These are phyloP conservation scores for Lordiphosa clarofinis DNA, from an alignment of 1,140 invertebrate species.

Conservation along the genomic window DNA sequence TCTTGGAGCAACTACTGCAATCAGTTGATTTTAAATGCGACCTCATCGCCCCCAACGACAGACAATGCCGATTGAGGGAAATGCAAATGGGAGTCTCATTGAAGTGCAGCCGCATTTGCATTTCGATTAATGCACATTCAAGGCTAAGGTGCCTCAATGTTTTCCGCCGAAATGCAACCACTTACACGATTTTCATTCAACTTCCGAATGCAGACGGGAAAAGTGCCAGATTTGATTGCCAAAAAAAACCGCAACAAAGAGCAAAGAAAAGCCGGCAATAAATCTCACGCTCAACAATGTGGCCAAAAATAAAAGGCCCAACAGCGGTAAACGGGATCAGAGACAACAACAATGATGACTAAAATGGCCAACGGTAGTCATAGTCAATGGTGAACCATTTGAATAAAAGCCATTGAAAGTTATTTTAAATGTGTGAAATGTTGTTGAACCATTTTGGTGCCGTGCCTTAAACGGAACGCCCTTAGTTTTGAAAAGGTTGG, in stretches of 20 bases:
- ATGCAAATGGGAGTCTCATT: conserved; percentile 42
- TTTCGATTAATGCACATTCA: conserved; percentile 12
- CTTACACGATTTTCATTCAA: conserved; percentile 37
- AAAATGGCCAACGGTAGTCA: conserved; percentile 1
- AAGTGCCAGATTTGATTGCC: conserved; percentile 32
- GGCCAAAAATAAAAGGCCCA: conserved; percentile 17
- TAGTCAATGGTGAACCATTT: conserved; percentile 25
- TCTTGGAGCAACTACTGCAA: conserved; percentile 16
- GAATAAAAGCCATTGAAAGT: conserved; percentile 2
- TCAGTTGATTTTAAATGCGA: conserved; percentile 20
- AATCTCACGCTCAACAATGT: conserved; percentile 52
- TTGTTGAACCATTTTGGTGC: too few relatives aligned
- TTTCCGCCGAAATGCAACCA: conserved; percentile 6
- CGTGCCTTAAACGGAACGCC: too few relatives aligned
- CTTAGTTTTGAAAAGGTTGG: too few relatives aligned
- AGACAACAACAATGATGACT: not conserved
- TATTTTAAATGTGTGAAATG: too few relatives aligned
- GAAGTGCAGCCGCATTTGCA: conserved; percentile 13
- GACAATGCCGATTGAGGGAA: conserved; percentile 31
- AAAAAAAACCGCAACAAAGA: conserved; percentile 29
- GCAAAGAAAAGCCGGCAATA: conserved; percentile 26
- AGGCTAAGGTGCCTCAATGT: conserved; percentile 20
- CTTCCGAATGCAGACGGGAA: conserved; percentile 45
- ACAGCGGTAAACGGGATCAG: conserved; percentile 11
- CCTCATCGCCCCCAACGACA: conserved; percentile 20